Base-by-base conservation (phyloP, 1,140 invertebrate species). In the Macrobrachium rosenbergii region DNA sequence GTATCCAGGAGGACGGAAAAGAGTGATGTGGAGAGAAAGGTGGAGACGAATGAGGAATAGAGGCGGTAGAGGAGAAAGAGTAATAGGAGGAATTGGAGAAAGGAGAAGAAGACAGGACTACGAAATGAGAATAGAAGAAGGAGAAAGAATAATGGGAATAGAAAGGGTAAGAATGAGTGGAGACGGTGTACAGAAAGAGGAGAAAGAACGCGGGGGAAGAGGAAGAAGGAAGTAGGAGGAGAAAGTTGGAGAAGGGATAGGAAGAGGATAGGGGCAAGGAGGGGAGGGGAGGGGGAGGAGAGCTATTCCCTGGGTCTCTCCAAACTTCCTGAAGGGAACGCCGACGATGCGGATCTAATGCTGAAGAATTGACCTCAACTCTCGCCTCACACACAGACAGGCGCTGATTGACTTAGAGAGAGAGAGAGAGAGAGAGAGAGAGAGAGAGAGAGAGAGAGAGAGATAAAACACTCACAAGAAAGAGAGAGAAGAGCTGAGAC, bases 381-480 rank as follows among this genome's bases (percentile, higher is more conserved):
- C 52, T 52, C 52, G 52, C 52, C 52, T 12, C 52, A 52, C 52
- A 52, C 52, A 52, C 52, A 52, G 52, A 52, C 52, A 52, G 52
- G 12, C 52, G 7, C 52, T 52, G 52, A 52, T 52, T 52, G 52
- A 52, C 52, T 52, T 52, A 12, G 52, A 52, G 52, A 21, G 59
- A 52, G 16, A 43, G 75, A 58, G 19, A 16, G 16, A 17, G 59
- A 58, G 75, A 58, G 43, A 37, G 59, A 63, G 78, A 62, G 28
- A 63, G 58, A 52, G 60, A 62, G 77, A 62, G 78, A 63, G 59
- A 59, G 76, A 60, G 77, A 60, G 75, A 52, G 75, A 76, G 37
- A 43, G 43, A 37, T 7, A 43, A n/a, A n/a, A n/a, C n/a, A 19
- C 19, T 21, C n/a, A n/a, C n/a, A 21, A 19, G 3, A 52, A 5